Evolutionary conservation across 1,140 invertebrate species (phyloP).

Genomic region (Nephotettix cincticeps): DNA sequence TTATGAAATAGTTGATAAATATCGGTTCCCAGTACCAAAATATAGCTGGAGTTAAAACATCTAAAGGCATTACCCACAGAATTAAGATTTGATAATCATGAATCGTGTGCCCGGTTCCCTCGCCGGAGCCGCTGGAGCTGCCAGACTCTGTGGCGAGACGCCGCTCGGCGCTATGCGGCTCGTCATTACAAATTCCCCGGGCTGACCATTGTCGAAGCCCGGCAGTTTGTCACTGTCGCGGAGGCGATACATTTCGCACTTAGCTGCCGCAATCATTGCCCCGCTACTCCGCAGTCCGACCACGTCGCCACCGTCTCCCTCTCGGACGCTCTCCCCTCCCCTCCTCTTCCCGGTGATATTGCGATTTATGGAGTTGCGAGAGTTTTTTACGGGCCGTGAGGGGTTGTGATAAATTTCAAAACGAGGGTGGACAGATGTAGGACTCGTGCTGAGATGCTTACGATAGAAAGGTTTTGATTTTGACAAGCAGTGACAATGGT

Average conservation of each 20-base stretch:
- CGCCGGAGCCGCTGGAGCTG: neutral
- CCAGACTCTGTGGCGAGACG: neutral
- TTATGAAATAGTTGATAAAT: neutral
- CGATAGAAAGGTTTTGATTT: too few relatives aligned
- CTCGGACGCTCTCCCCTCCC: neutral
- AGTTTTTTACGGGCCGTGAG: neutral
- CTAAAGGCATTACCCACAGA: neutral
- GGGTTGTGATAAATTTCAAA: neutral
- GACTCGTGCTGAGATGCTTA: neutral
- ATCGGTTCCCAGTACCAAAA: neutral
- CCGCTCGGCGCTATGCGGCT: neutral
- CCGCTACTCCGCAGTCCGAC: neutral
- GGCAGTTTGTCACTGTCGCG: neutral
- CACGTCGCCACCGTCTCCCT: neutral
- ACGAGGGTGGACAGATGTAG: neutral
- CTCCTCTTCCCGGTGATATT: neutral
- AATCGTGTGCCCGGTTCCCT: neutral
- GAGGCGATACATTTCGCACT: conserved; percentile 11
- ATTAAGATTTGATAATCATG: neutral
- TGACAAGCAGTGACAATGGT: too few relatives aligned
- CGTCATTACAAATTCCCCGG: neutral
- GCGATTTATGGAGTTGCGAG: neutral
- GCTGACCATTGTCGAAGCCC: conserved; percentile 2
- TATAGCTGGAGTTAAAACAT: neutral
- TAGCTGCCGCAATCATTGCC: conserved; percentile 9